Percentiles rank a stretch among this genome's conserved stretches.
Conservation (phyloP, 2,113 vertebrate species). For the Psophia crepitans region DNA sequence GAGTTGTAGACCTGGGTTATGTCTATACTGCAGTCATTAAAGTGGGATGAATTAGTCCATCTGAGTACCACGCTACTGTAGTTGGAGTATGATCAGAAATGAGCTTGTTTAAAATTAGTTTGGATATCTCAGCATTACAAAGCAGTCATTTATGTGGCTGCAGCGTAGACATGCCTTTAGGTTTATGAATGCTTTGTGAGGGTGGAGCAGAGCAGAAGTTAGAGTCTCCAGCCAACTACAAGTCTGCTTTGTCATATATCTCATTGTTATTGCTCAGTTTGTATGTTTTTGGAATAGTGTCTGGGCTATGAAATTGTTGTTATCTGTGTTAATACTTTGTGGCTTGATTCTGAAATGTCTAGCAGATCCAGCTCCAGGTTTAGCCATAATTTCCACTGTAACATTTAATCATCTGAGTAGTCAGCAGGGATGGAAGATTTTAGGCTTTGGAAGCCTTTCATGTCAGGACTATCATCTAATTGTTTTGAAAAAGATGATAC, state of each 20-base stretch:
- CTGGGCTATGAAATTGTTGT: not conserved
- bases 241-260: not conserved
- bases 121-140: conserved; percentile 23
- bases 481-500: not conserved
- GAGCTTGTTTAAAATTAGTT: conserved; percentile 33
- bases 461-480: not conserved
- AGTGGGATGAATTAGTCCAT: conserved; percentile 27
- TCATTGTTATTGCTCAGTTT: not conserved
- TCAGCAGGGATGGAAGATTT: not conserved
- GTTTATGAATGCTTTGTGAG: conserved; percentile 30
- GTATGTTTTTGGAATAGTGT: not conserved
- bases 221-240: not conserved
- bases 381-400: not conserved
- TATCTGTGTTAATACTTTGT: not conserved
- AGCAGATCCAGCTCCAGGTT: not conserved
- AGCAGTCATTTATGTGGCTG: conserved; percentile 24
- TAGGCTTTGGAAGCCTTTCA: not conserved
- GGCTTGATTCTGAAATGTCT: not conserved
- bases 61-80: not conserved
- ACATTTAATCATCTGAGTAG: not conserved
- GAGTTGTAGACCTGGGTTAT: conserved; percentile 27
- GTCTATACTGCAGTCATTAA: not conserved
- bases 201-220: not conserved
- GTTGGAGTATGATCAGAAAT: conserved; percentile 27
- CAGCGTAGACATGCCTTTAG: conserved; percentile 17